These are phyloP conservation scores for Pardalotus punctatus DNA, from an alignment of 2,113 vertebrate species.

Conservation along the genomic window DNA sequence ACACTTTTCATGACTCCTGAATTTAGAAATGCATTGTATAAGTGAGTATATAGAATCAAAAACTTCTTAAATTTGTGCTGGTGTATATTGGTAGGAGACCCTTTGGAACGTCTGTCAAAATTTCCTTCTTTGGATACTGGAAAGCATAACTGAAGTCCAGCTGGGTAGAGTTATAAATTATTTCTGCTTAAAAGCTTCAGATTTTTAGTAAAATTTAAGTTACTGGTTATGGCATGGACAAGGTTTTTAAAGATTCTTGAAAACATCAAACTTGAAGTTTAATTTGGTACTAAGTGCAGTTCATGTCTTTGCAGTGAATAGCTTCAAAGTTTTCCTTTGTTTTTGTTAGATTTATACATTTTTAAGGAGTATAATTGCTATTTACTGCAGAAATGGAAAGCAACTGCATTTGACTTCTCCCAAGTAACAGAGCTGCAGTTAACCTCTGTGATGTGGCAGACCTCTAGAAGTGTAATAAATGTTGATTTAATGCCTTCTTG, in stretches of 20 bases:
- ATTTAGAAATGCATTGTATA: conserved; percentile 98
- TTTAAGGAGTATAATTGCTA: neutral
- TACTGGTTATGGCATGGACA: neutral
- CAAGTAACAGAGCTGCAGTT: neutral
- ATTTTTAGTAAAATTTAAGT: neutral
- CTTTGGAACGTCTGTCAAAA: neutral
- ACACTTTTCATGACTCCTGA: conserved; percentile 99
- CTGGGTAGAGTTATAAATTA: neutral
- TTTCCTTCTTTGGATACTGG: neutral
- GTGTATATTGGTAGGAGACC: neutral
- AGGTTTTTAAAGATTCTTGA: neutral
- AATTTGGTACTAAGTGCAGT: neutral
- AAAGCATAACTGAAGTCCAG: neutral
- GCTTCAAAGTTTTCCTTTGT: neutral
- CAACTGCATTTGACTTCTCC: neutral
- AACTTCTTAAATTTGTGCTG: neutral
- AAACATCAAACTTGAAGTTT: neutral
- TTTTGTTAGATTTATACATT: neutral
- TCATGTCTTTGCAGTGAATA: neutral
- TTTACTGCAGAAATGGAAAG: neutral
- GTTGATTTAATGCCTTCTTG: neutral
- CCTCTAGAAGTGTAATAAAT: neutral
- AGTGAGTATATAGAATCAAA: conserved; percentile 79
- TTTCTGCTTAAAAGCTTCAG: neutral
- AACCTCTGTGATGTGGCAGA: neutral